Base-by-base conservation (phyloP, 37 sponge, comb jelly and placozoan genomes). In the Beroe ovata region DNA sequence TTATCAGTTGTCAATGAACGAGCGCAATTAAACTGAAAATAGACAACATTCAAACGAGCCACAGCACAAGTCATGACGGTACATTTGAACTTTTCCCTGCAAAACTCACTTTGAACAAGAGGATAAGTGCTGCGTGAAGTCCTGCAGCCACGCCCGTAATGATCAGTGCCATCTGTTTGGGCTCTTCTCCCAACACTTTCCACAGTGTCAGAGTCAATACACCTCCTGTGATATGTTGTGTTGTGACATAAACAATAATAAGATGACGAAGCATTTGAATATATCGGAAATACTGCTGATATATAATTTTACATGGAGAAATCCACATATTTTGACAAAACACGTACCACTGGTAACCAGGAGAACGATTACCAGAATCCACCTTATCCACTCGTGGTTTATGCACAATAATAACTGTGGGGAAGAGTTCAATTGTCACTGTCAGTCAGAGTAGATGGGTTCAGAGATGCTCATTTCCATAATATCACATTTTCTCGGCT, bases 341-440 rank as follows among this genome's bases (percentile, higher is more conserved):
- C 11, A 77, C 84, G 25, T 77, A 77, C 84, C 84, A 41, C 84
- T 77, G 28, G 84, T 41, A 1, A 18, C 41, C 22, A 77, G 8
- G 0, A 77, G 42, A 39, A 19, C 84, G 1, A 77, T 0, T n/a
- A 77, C 47, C 1, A 77, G 47, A 2, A 77, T 37, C 84, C 84
- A 77, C 25, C 84, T 39, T 1, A 77, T 20, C 84, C 84, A 77
- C 22, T 77, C 84, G 84, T 77, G 38, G 54, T 77, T 77, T 40
- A 77, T 77, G 33, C 84, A 77, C 11, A 77, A 54, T 23, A 77
- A 23, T 40, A 77, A 42, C 84, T 77, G 84, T 34, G 34, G 21
- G 3, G 21, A 47, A 47, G 11, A 16, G 54, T 11, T 47, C 6
- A 16, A 11, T 47, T 47, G 11, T 16, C 11, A 11, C 54, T 47